These are phyloP conservation scores for Silurus glanis DNA, from an alignment of 2,113 vertebrate genomes.

Conservation along the genomic window DNA sequence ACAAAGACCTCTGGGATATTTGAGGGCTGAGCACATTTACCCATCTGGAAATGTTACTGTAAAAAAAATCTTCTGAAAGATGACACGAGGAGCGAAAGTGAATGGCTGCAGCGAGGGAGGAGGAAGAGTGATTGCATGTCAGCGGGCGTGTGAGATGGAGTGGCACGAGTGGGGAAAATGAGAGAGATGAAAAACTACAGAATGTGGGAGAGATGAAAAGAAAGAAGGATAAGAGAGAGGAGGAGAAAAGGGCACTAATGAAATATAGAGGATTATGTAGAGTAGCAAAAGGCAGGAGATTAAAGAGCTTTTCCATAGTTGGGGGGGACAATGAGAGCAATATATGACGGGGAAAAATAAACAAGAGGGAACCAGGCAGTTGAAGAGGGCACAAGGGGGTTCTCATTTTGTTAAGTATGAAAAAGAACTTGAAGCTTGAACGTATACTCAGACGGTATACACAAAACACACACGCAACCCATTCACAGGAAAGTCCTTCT, in stretches of 20 bases:
- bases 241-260: conserved; percentile 52
- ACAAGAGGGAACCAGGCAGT: neutral
- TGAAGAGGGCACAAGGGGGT: conserved; percentile 10
- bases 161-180: neutral
- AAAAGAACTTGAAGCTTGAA: neutral
- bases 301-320: conserved; percentile 54
- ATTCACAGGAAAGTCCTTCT: neutral
- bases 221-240: conserved; percentile 44
- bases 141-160: conserved; percentile 9
- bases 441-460: neutral
- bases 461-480: neutral
- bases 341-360: conserved; percentile 9
- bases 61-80: conserved; percentile 2
- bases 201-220: conserved; percentile 34
- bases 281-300: conserved; percentile 57
- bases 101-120: conserved; percentile 19
- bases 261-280: conserved; percentile 66
- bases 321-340: conserved; percentile 47
- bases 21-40: conserved; percentile 20
- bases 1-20: conserved; percentile 32
- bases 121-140: conserved; percentile 19
- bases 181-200: conserved; percentile 16
- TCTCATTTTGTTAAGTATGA: neutral
- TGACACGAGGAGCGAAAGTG: conserved; percentile 13
- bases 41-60: conserved; percentile 46